A percentile compares a stretch with the other conserved stretches of the same genome.
Evolutionary conservation across 92 coral and sea anemone genomes (phyloP).

Genomic region (Umimayanthus chanpuru): DNA sequence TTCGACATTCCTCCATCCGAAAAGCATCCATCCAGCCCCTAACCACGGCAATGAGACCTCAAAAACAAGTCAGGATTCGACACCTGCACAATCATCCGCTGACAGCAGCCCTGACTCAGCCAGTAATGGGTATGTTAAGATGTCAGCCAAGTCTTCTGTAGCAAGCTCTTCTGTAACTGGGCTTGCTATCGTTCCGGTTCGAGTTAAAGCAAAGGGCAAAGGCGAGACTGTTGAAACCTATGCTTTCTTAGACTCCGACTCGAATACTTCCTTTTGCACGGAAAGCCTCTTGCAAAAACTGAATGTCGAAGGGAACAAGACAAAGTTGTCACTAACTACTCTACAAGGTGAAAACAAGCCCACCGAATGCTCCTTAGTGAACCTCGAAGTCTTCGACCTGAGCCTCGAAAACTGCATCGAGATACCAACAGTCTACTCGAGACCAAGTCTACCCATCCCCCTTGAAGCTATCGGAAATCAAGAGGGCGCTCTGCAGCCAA

Average conservation of each 20-base stretch:
- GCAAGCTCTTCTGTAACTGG: not conserved
- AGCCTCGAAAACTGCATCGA: not conserved
- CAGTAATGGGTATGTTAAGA: slow-evolving; percentile 17
- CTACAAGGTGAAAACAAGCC: slow-evolving; percentile 11
- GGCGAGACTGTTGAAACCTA: not conserved
- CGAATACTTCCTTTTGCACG: not conserved
- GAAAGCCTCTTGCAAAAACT: not conserved
- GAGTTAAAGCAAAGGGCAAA: slow-evolving; percentile 4
- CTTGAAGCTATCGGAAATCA: slow-evolving; percentile 15
- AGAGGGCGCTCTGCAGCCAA: slow-evolving; percentile 20
- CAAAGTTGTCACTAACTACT: slow-evolving; percentile 12
- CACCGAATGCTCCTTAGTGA: slow-evolving; percentile 19
- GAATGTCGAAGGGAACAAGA: not conserved
- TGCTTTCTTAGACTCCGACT: slow-evolving; percentile 30
- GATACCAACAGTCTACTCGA: not conserved
- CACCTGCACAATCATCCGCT: not conserved
- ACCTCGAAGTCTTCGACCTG: slow-evolving; percentile 34
- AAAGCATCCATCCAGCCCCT: not conserved
- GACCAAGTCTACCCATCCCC: slow-evolving; percentile 21
- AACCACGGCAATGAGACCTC: not conserved
- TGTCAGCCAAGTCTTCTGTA: not conserved
- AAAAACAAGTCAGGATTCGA: not conserved
- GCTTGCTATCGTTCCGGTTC: slow-evolving; percentile 20
- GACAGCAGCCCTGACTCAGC: not conserved
- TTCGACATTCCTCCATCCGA: slow-evolving; percentile 68